These are phyloP conservation scores for Gisinianus flammeolus DNA, from an alignment of 2,888 invertebrate genomes.

Conservation along the genomic window DNA sequence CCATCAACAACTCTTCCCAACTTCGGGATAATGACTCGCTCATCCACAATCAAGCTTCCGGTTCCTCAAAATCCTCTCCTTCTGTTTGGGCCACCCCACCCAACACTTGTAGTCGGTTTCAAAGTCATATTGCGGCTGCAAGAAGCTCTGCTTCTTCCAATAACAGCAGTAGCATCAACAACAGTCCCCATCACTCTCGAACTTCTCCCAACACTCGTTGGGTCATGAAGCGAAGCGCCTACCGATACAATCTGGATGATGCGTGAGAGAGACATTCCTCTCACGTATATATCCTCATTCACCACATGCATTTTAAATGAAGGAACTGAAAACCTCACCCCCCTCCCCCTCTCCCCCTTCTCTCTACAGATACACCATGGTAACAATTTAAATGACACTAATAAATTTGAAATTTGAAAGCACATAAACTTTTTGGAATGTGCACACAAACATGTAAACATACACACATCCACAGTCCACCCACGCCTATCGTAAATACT, in stretches of 20 bases:
- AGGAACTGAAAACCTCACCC: too few relatives aligned
- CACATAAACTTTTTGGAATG: too few relatives aligned
- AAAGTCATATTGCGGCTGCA: constrained; percentile 26
- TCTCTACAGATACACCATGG: too few relatives aligned
- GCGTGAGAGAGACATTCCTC: too few relatives aligned
- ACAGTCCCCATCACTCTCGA: constrained; percentile 13
- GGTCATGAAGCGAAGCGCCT: constrained; percentile 59
- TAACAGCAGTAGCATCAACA: constrained; percentile 29
- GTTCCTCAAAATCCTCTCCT: constrained; percentile 30
- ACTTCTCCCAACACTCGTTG: constrained; percentile 52
- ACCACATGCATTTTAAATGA: too few relatives aligned
- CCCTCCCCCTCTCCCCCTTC: too few relatives aligned
- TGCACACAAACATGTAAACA: too few relatives aligned
- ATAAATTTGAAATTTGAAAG: too few relatives aligned
- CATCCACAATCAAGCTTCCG: constrained; percentile 27
- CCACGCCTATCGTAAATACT: too few relatives aligned
- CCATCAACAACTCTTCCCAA: constrained; percentile 5
- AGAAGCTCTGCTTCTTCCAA: constrained; percentile 26
- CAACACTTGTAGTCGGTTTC: constrained; percentile 16
- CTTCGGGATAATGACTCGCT: background rate
- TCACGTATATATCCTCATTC: too few relatives aligned
- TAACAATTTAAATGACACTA: too few relatives aligned
- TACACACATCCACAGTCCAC: too few relatives aligned
- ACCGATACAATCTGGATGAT: constrained; percentile 53
- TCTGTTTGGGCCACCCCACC: constrained; percentile 24